Evolutionary conservation across 1,140 invertebrate species (phyloP).

Genomic region (Panagrolaimus sp.): DNA sequence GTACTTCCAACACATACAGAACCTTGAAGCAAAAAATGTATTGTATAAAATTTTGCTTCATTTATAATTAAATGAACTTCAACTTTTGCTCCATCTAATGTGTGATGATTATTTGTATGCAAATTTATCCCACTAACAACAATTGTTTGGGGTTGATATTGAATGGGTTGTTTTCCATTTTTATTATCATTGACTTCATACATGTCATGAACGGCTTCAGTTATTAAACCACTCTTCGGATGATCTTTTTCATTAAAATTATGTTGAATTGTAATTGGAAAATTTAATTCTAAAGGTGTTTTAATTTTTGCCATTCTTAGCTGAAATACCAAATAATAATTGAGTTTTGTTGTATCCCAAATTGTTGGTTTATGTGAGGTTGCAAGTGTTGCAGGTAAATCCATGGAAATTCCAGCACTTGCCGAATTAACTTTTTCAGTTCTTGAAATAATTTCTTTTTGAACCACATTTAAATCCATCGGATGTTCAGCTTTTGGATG

Average conservation of each 20-base stretch:
- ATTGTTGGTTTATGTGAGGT: slow-evolving; percentile 21
- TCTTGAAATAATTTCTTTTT: not conserved
- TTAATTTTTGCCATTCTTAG: slow-evolving; percentile 3
- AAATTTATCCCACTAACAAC: not conserved
- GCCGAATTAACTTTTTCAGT: not conserved
- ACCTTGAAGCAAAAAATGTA: slow-evolving; percentile 23
- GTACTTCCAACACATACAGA: slow-evolving; percentile 21
- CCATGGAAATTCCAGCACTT: not conserved
- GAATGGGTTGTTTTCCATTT: not conserved
- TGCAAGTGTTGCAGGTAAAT: slow-evolving; percentile 4
- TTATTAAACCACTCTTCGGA: not conserved
- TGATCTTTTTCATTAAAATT: slow-evolving; percentile 6
- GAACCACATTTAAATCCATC: not conserved
- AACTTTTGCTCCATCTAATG: not conserved
- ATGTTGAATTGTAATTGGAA: not conserved
- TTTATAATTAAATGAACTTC: not conserved
- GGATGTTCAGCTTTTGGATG: slow-evolving; percentile 10
- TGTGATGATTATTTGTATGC: not conserved
- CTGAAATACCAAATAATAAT: not conserved
- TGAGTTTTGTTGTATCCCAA: slow-evolving; percentile 20
- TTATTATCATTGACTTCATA: not conserved
- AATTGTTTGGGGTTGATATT: not conserved
- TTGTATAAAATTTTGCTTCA: not conserved
- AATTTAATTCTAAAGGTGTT: not conserved
- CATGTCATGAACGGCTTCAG: slow-evolving; percentile 2